phyloP scores from a whole-genome alignment of 2,888 invertebrate genomes.

The Athripsodes cinereus region DNA sequence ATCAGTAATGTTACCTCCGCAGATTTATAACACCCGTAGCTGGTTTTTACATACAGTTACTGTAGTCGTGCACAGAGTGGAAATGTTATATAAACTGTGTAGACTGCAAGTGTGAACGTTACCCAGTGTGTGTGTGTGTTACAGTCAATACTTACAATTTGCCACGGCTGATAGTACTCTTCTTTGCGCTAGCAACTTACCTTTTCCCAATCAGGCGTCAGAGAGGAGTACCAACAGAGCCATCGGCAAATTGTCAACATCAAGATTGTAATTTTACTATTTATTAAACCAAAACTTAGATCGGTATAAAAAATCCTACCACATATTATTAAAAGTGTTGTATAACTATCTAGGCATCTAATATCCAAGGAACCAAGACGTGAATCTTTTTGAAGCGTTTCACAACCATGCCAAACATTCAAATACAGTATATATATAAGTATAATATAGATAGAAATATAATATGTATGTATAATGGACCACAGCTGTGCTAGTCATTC shows the following conservation, averaged over 20 bases:
- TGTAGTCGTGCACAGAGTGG: too few relatives aligned
- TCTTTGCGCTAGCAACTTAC: slow-evolving; percentile 19
- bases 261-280: slow-evolving; percentile 13
- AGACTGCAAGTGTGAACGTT: too few relatives aligned
- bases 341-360: slow-evolving; percentile 28
- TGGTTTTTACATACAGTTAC: too few relatives aligned
- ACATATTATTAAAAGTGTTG: slow-evolving; percentile 27
- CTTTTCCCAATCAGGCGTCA: slow-evolving; percentile 3
- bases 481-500: slow-evolving; percentile 28
- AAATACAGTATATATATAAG: slow-evolving; percentile 25
- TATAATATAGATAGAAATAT: not conserved
- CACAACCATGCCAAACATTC: slow-evolving; percentile 29
- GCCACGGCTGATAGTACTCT: slow-evolving; percentile 6
- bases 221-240: slow-evolving; percentile 4
- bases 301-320: slow-evolving; percentile 28
- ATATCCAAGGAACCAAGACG: slow-evolving; percentile 28
- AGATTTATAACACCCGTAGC: too few relatives aligned
- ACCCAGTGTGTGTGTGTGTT: too few relatives aligned
- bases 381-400: slow-evolving; percentile 27
- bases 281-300: slow-evolving; percentile 25
- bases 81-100: too few relatives aligned
- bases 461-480: slow-evolving; percentile 13
- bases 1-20: too few relatives aligned
- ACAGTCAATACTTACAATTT: slow-evolving; percentile 7
- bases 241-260: slow-evolving; percentile 17